A percentile compares a stretch with the other conserved stretches of the same genome.
Conservation (phyloP, 2,113 vertebrate species). For the Pongo abelii region DNA sequence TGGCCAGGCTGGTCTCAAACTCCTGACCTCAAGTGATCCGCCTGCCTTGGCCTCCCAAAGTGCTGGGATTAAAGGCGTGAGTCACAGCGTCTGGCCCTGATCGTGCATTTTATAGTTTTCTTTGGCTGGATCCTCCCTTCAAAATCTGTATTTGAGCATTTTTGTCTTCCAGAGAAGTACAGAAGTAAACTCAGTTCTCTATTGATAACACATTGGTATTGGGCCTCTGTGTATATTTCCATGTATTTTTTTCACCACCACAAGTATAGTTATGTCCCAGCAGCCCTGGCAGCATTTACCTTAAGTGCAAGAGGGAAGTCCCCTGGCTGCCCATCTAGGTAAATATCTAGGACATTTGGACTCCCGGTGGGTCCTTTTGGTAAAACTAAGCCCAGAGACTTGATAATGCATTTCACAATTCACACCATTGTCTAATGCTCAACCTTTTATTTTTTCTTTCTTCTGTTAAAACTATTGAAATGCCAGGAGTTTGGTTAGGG, state of each 20-base stretch:
- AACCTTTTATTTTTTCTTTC: not conserved
- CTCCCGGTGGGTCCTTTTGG: not conserved
- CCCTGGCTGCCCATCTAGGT: not conserved
- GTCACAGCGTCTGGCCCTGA: not conserved
- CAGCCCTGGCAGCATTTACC: not conserved
- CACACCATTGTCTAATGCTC: not conserved
- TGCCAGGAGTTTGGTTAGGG: slow-evolving; percentile 45
- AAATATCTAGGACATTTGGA: not conserved
- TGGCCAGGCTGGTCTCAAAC: no score
- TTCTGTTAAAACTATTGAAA: slow-evolving; percentile 40
- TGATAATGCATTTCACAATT: not conserved
- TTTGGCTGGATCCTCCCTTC: slow-evolving; percentile 16
- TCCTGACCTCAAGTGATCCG: no score
- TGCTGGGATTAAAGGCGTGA: no score
- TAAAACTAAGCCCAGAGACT: slow-evolving; percentile 46
- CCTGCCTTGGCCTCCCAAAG: no score
- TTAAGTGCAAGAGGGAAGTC: not conserved
- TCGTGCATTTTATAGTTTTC: not conserved
- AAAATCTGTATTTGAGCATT: not conserved
- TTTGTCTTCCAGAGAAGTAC: not conserved
- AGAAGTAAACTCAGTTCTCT: not conserved
- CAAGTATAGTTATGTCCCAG: not conserved
- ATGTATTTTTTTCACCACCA: not conserved
- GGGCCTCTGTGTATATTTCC: not conserved
- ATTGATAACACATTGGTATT: not conserved